A percentile compares a stretch with the other conserved stretches of the same genome.
Conservation (phyloP, 2,888 invertebrate genomes). For the Diarsia brunnea region DNA sequence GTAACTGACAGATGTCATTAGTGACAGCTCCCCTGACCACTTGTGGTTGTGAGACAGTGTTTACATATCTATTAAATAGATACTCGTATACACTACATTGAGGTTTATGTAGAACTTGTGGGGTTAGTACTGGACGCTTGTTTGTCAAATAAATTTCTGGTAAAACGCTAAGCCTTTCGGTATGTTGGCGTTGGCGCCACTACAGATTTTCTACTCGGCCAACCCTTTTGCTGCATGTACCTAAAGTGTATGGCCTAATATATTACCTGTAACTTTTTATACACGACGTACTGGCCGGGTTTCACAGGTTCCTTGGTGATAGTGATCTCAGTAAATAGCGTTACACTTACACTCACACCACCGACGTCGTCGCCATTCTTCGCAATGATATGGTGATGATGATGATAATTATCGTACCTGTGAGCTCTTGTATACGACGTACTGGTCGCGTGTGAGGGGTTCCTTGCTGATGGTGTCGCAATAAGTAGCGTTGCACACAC, state of each 20-base stretch:
- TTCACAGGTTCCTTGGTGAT: no score
- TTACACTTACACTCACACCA: constrained; percentile 75
- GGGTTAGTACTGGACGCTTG: no score
- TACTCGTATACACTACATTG: no score
- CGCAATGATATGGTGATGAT: neutral
- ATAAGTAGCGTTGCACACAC: constrained; percentile 83
- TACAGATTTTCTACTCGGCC: neutral
- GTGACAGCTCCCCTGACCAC: no score
- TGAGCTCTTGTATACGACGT: constrained; percentile 63
- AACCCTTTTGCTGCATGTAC: neutral
- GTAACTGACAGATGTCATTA: no score
- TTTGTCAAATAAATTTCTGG: no score
- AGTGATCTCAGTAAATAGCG: constrained; percentile 72
- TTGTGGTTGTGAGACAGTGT: no score
- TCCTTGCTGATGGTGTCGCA: constrained; percentile 80
- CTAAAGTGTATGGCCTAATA: neutral
- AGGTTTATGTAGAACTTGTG: no score
- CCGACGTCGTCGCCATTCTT: neutral
- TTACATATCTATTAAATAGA: no score
- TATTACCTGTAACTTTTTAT: no score
- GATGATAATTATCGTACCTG: constrained; percentile 51
- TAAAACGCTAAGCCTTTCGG: no score
- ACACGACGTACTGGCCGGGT: no score
- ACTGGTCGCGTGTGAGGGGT: constrained; percentile 67
- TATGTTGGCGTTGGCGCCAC: neutral